phyloP scores from a whole-genome alignment of 1,140 invertebrate species.

The Saccostrea glomerata region DNA sequence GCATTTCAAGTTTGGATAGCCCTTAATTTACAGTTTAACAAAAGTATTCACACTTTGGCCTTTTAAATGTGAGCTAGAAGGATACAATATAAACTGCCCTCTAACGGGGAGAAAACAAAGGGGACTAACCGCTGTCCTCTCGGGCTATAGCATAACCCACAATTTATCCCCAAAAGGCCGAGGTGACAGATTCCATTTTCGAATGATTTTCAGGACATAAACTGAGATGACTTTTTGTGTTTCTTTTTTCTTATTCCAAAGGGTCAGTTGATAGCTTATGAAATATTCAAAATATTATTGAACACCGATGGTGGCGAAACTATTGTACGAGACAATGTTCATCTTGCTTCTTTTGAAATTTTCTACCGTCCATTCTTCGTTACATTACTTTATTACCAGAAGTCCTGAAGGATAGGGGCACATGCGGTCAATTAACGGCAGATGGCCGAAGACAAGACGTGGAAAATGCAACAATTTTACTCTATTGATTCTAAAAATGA shows the following conservation, averaged over 20 bases:
- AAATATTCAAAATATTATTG: slow-evolving; percentile 36
- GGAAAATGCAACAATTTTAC: slow-evolving; percentile 23
- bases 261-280: slow-evolving; percentile 35
- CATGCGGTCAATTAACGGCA: slow-evolving; percentile 29
- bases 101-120: slow-evolving; percentile 30
- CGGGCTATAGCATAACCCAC: slow-evolving; percentile 11
- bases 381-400: neutral
- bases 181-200: slow-evolving; percentile 30
- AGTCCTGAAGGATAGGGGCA: slow-evolving; percentile 1
- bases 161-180: slow-evolving; percentile 35
- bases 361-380: neutral
- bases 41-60: slow-evolving; percentile 37
- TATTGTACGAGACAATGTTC: slow-evolving; percentile 13
- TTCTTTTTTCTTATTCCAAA: slow-evolving; percentile 26
- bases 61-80: neutral
- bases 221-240: slow-evolving; percentile 27
- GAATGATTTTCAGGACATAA: slow-evolving; percentile 33
- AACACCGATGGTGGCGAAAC: slow-evolving; percentile 21
- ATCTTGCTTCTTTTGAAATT: slow-evolving; percentile 8
- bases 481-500: slow-evolving; percentile 7
- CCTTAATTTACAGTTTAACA: slow-evolving; percentile 39
- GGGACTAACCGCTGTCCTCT: slow-evolving; percentile 3
- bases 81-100: slow-evolving; percentile 41
- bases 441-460: slow-evolving; percentile 15
- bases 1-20: slow-evolving; percentile 39